Percentiles rank a stretch among this genome's conserved stretches.
Evolutionary conservation across 1,140 invertebrate species (phyloP).

Genomic region (Drosophila obscura): DNA sequence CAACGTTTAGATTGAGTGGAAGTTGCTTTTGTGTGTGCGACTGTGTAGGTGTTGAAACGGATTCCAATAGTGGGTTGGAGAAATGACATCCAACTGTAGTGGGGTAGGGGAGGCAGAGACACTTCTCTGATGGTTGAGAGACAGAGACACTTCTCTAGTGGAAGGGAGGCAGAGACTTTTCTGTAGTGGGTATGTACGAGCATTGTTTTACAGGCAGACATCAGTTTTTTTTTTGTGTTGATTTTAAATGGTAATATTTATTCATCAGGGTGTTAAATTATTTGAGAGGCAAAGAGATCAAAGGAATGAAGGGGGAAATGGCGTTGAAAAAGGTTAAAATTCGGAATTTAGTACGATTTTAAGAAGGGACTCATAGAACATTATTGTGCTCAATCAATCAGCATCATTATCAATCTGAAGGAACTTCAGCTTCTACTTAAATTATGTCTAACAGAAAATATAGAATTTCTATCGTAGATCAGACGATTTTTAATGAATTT

Average conservation of each 20-base stretch:
- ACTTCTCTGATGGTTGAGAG: too few relatives aligned
- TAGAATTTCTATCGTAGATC: too few relatives aligned
- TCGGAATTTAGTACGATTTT: too few relatives aligned
- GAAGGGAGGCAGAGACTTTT: background rate
- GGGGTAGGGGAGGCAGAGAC: too few relatives aligned
- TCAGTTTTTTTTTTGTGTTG: background rate
- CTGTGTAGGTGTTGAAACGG: constrained; percentile 50
- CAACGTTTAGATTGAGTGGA: constrained; percentile 75
- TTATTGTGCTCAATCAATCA: too few relatives aligned
- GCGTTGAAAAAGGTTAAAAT: background rate
- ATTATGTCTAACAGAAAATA: too few relatives aligned
- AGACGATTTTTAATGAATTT: background rate
- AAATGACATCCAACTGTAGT: background rate
- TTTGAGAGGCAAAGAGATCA: constrained; percentile 3
- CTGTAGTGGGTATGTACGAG: constrained; percentile 1
- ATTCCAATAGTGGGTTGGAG: constrained; percentile 17
- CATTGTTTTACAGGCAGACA: constrained; percentile 6
- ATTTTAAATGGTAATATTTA: constrained; percentile 17
- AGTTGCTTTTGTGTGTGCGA: constrained; percentile 49
- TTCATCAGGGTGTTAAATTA: constrained; percentile 41
- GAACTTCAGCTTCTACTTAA: background rate
- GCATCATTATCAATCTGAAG: too few relatives aligned
- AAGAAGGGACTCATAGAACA: too few relatives aligned
- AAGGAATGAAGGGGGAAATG: background rate
- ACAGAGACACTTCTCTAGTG: too few relatives aligned